A percentile compares a stretch with the other conserved stretches of the same genome.
Evolutionary conservation across 2,113 vertebrate genomes (phyloP).

Genomic region (Charina bottae): DNA sequence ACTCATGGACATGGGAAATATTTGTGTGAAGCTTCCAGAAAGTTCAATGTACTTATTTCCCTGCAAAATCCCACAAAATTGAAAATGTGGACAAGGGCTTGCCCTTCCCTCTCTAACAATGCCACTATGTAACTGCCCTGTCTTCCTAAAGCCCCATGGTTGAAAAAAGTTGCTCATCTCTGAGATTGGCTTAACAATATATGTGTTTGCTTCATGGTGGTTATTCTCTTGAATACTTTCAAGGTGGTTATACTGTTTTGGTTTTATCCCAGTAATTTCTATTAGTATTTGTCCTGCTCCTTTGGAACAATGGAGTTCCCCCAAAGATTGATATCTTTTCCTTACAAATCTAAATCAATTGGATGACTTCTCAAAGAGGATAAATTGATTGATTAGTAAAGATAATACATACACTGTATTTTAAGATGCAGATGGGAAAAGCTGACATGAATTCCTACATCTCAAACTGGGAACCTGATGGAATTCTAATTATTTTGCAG

Average conservation of each 20-base stretch:
- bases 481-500: slow-evolving; percentile 60
- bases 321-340: slow-evolving; percentile 19
- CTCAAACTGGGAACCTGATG: slow-evolving; percentile 38
- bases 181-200: neutral
- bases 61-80: neutral
- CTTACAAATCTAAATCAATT: slow-evolving; percentile 28
- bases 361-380: slow-evolving; percentile 40
- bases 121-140: too few species aligned
- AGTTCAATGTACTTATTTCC: neutral
- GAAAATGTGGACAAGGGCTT: neutral
- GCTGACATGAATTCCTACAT: slow-evolving; percentile 45
- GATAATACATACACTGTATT: slow-evolving; percentile 32
- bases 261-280: neutral
- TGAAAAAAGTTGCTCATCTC: neutral
- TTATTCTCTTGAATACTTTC: slow-evolving; percentile 15
- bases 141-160: neutral
- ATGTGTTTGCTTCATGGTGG: neutral
- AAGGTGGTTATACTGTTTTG: neutral
- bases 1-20: neutral
- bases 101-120: neutral
- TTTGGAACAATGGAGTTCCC: neutral
- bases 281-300: neutral
- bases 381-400: slow-evolving; percentile 58
- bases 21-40: neutral
- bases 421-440: slow-evolving; percentile 45